Evolutionary conservation across 1,140 invertebrate species (phyloP), one percentile per base, ranked within the genome.

Genomic region (Camponotus vicinus): DNA sequence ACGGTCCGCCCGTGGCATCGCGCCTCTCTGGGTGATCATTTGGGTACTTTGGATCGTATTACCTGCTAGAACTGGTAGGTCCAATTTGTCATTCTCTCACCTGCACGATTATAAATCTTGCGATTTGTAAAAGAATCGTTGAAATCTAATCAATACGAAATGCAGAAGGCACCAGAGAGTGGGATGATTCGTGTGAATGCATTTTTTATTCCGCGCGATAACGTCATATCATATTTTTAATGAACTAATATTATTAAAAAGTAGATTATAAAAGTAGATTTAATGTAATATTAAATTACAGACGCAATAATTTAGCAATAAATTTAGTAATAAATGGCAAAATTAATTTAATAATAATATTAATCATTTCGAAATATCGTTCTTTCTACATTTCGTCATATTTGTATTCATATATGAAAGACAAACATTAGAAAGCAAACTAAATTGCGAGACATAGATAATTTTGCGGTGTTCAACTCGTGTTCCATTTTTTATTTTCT

Each of bases 1-100:
- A 80, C 84, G 55, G 61, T 57, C 82, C 37, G 49, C 40, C 78
- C 73, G 83, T 21, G n/a, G 59, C 42, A 57, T 85, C 66, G 59
- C 55, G 69, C n/a, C 34, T 57, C 37, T 86, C 45, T 66, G 18
- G 40, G 42, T 76, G 27, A 59, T 86, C 15, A 21, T 45, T 37
- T 91, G 82, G 57, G 32, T 18, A n/a, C n/a, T 85, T 15, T 55
- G 77, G 80, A 59, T 87, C 76, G 64, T 71, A 57, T 61, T 83
- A 57, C 73, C 85, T 61, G 67, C 34, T 86, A 57, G 57, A 69
- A 90, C 78, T 70, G 89, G 89, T 90, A 90, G 57, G 73, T 86
- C 1, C 34, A 40, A 55, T n/a, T 9, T 45, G 37, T 21, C 34
- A n/a, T 11, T 59, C n/a, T 8, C n/a, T 3, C 11, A 75, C 6